Evolutionary conservation across 2,888 invertebrate species (phyloP), one percentile per base, ranked within the genome.

Genomic region (Candidula unifasciata): DNA sequence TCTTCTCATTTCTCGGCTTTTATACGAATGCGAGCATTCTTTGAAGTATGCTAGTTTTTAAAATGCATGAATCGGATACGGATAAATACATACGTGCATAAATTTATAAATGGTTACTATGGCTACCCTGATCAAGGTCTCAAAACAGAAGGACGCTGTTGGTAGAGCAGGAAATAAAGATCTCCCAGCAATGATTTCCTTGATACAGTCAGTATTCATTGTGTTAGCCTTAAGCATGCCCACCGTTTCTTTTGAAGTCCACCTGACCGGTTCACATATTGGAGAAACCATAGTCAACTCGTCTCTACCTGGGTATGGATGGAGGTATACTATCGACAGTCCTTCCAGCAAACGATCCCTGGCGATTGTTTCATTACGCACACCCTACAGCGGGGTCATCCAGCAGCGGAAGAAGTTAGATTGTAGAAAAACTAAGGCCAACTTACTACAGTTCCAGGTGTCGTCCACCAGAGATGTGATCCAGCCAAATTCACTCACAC

Each of bases 261-360:
- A 89, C 83, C 74, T 90, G 10, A 76, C 86, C 8, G 76, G 82
- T 71, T 77, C 74, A 37, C 85, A 86, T 64, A 44, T 44, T n/a
- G 73, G 73, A 30, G 87, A 87, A 44, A 84, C 82, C 2, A 64
- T 92, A 13, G 91, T 91, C 83, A 90, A 93, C 85, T 90, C 89
- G 33, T 90, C 90, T 80, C 85, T 91, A 37, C 68, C 68, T 8
- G 92, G 91, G 30, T 85, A 96, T 89, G 96, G 96, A 24, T 91
- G 92, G 91, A 88, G 88, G 6, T 92, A 93, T 82, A 84, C 87
- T 35, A 73, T 92, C n/a, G 91, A 91, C 35, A 77, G 85, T 16
- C 84, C 77, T 18, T 76, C 86, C 24, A 84, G 86, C 57, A 83
- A 74, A 13, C 54, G 84, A 30, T 52, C 60, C n/a, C 80, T 88